Evolutionary conservation across 2,888 invertebrate species (phyloP), one percentile per base, ranked within the genome.

Genomic region (Brenthis hecate): DNA sequence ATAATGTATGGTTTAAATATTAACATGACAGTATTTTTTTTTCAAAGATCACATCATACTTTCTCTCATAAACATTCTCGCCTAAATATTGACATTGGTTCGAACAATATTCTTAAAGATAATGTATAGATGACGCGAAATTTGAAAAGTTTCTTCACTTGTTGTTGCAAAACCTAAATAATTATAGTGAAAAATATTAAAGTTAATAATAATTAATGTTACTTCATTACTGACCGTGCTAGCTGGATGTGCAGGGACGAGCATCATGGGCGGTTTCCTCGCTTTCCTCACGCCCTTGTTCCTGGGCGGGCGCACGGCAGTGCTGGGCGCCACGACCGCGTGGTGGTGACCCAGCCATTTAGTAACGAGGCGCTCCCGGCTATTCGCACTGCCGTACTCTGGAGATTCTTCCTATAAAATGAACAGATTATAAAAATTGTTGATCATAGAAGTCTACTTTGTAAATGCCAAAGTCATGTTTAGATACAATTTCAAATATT

Each of bases 321-420:
- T 56, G 28, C 72, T 78, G 80, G 71, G 88, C 93, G 72, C 92
- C 60, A 19, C 58, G 48, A 51, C 75, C 28, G 75, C 75, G 72
- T 79, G 81, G 69, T 88, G 93, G 70, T 93, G 92, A 11, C 94
- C 94, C 74, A 94, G 83, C 94, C 94, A 94, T 28, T 92, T 92
- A 69, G 88, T 90, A 73, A 94, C 94, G 70, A 94, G 84, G 76
- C 92, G 92, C 80, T 94, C 93, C 70, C 94, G 93, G 76, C 92
- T 92, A 83, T 91, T 91, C 4, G 92, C 90, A 74, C 92, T 92
- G 75, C 91, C 93, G 74, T 80, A 91, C 77, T 88, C 85, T 1
- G 84, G 80, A 3, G 80, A 75, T 75, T 89, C 85, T 72, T 87
- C 82, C 84, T 75, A 32, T 14, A 51, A 16, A 19, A 53, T 23